Evolutionary conservation across 2,113 vertebrate species (phyloP), one percentile per base, ranked within the genome.

Genomic region (Erythrocercus mccallii): DNA sequence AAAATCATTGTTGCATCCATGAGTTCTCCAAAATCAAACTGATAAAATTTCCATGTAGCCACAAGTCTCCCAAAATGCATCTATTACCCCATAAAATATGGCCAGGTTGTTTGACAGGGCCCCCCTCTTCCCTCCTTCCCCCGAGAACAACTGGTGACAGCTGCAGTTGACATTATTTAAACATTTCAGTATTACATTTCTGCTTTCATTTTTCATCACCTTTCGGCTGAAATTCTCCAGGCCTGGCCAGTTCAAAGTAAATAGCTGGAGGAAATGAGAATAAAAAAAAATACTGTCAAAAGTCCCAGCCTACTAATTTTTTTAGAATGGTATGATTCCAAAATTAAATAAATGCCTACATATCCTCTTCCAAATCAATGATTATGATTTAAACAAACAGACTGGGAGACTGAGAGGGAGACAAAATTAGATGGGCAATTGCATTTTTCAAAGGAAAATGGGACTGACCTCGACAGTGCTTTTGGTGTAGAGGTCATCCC

Each of bases 331-430:
- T 68, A 40, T 27, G 48, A 87, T 78, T 74, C 79, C 62, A 71
- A 81, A 92, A 88, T 84, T 74, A 86, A 86, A 86, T 74, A 88
- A 95, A 88, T 37, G 3, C 48, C 44, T 86, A 5, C 30, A 70
- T 93, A 87, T 47, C 57, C 65, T 65, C 89, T 84, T 94, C n/a
- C 81, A 92, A 96, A 94, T 68, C 76, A 81, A 76, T 81, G 5
- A 68, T 92, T 61, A 53, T 72, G 37, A 76, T 94, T 79, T 92
- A 94, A 91, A 86, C 38, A 93, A 95, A 89, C 53, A 87, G 70
- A 72, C 2, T 65, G 30, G 27, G 62, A 77, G 30, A 40, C 30
- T 35, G 54, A 76, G 38, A 81, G 33, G 31, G 68, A 45, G 35
- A 84, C 30, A 73, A 64, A 82, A 42, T 87, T 77, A 76, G n/a